phyloP scores from a whole-genome alignment of 2,113 vertebrate genomes.

The Castor canadensis region DNA sequence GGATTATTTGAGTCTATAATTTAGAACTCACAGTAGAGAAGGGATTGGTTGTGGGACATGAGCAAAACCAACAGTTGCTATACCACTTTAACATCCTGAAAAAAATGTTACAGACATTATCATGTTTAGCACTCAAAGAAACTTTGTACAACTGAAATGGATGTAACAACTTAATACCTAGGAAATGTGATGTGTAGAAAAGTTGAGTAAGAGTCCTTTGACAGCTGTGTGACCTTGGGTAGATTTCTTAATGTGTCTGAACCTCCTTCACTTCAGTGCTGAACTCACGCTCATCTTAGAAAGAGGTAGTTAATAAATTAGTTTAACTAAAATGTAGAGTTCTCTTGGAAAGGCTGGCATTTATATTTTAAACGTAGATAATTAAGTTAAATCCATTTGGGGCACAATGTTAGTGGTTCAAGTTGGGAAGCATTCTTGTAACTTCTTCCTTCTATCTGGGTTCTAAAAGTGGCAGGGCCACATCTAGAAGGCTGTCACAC shows the following conservation, averaged over 20 bases:
- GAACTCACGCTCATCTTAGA: not conserved
- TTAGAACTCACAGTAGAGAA: not conserved
- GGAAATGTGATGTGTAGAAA: not conserved
- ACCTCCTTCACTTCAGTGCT: not conserved
- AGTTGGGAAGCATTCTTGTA: not conserved
- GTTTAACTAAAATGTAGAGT: not conserved
- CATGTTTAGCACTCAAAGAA: not conserved
- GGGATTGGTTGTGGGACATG: fast-evolving
- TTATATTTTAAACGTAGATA: conserved; percentile 8
- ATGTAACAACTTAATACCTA: not conserved
- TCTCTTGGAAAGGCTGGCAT: not conserved
- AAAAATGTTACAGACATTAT: not conserved
- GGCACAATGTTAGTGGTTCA: not conserved
- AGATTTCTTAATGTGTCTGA: not conserved
- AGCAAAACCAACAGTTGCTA: not conserved
- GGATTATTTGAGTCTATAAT: not conserved
- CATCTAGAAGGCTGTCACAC: not conserved
- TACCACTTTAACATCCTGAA: too few species aligned
- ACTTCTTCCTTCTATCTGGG: not conserved
- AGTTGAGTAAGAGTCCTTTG: not conserved
- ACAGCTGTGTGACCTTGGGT: not conserved
- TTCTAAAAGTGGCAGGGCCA: not conserved
- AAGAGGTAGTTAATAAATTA: not conserved
- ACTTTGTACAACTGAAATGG: not conserved
- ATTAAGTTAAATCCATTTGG: not conserved